Evolutionary conservation across 2,888 invertebrate genomes (phyloP), one percentile per base, ranked within the genome.

Genomic region (Cosmia pyralina): DNA sequence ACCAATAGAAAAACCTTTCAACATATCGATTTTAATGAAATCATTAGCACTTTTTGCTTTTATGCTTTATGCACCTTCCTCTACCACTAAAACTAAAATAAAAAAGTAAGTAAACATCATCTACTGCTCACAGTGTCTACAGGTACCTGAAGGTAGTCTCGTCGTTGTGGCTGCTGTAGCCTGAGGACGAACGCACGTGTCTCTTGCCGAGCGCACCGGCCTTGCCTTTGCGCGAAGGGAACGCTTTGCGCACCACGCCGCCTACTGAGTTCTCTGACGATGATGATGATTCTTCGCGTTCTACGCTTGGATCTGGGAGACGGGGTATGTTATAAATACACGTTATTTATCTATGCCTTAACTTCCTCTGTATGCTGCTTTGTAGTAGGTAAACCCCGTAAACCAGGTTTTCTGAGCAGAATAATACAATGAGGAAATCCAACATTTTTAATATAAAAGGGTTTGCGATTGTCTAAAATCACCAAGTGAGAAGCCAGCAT

Each of bases 81-180:
- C 59, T 60, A 71, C 52, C 66, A 79, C 50, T 79, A 52, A 70
- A 81, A 67, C 50, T 70, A 81, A 57, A 67, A 63, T 55, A 38
- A 48, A 63, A 73, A 74, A 71, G 62, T 80, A 80, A 83, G 83
- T 81, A 81, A 76, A 69, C 82, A 75, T 77, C 69, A 52, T 82
- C 84, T 77, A 84, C 81, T 77, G 84, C 84, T 84, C 80, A 81
- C 81, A 81, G 81, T 81, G 81, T 81, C 81, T 81, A 81, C 81
- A 81, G 81, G 81, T 94, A 97, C 97, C 97, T 97, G 97, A 98
- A 98, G 71, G 98, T 98, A 77, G 98, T 98, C 93, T 98, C 98
- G 93, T 98, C 98, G 92, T 98, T 98, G 94, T 98, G 98, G 94
- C 98, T 98, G 85, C 98, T 98, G 92, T 98, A 98, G 60, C 98